Evolutionary conservation across 2,113 vertebrate species (phyloP).

Genomic region (Telmatochromis brichardi): DNA sequence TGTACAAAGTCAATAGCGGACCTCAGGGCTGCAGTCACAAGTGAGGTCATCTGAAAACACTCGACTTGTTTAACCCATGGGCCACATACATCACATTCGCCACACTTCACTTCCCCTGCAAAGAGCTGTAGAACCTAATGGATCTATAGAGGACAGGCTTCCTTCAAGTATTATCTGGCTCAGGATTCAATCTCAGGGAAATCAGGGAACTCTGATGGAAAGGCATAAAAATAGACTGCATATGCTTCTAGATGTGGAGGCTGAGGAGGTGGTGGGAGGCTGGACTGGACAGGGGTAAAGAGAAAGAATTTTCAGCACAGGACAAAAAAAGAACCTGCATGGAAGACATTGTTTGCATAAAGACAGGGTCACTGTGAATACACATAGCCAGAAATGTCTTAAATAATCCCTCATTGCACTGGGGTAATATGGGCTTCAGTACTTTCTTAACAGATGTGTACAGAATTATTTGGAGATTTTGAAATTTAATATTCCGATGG

Average conservation of each 20-base stretch:
- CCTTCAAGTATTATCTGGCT: constrained; percentile 21
- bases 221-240: constrained; percentile 35
- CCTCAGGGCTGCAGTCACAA: background rate
- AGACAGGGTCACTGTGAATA: background rate
- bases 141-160: constrained; percentile 23
- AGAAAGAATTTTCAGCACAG: background rate
- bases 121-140: constrained; percentile 39
- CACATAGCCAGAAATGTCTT: background rate
- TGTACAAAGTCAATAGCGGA: background rate
- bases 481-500: background rate
- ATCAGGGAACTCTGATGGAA: constrained; percentile 26
- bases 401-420: background rate
- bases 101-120: constrained; percentile 42
- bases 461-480: background rate
- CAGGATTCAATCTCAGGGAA: constrained; percentile 36
- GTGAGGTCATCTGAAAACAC: constrained; percentile 17
- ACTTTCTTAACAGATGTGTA: background rate
- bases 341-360: background rate
- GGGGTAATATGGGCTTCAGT: background rate
- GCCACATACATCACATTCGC: constrained; percentile 22
- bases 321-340: background rate
- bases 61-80: background rate
- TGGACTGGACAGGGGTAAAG: background rate
- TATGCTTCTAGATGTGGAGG: background rate
- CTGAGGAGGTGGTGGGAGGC: background rate